phyloP scores from a whole-genome alignment of 1,140 invertebrate species.

The Pygmarrhopalites habei region DNA sequence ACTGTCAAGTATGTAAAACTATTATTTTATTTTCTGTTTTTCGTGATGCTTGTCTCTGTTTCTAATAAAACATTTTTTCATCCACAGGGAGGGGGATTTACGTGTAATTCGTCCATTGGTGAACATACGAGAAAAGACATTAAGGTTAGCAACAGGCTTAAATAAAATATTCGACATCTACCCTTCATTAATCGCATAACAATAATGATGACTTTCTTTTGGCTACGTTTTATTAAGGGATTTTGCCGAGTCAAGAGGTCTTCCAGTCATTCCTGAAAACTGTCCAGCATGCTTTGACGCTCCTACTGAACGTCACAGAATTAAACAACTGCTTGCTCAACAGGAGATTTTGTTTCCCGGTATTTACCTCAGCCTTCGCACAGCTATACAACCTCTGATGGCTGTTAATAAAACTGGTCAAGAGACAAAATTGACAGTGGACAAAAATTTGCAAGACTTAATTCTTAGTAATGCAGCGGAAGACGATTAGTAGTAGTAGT shows the following conservation, averaged over 20 bases:
- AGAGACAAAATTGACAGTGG: constrained; percentile 39
- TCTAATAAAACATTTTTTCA: too few relatives aligned
- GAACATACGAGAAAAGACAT: constrained; percentile 69
- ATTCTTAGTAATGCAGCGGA: too few relatives aligned
- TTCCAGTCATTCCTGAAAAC: constrained; percentile 58
- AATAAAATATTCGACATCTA: too few relatives aligned
- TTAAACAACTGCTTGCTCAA: constrained; percentile 59
- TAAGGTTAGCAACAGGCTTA: too few relatives aligned
- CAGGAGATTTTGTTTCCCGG: constrained; percentile 68
- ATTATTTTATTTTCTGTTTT: background rate
- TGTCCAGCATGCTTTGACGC: constrained; percentile 57
- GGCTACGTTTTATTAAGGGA: too few relatives aligned
- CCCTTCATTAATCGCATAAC: too few relatives aligned
- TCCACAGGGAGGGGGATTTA: constrained; percentile 64
- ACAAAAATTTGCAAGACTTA: background rate
- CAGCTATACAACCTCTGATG: constrained; percentile 63
- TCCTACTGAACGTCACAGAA: constrained; percentile 58
- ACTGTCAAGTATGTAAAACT: constrained; percentile 46
- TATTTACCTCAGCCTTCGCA: constrained; percentile 59
- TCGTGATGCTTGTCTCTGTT: too few relatives aligned
- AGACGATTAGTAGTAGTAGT: too few relatives aligned
- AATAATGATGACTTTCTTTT: too few relatives aligned
- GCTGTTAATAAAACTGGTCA: constrained; percentile 52
- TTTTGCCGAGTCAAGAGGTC: constrained; percentile 59
- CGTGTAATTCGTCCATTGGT: constrained; percentile 79